A percentile compares a stretch with the other conserved stretches of the same genome.
Evolutionary conservation across 2,113 vertebrate genomes (phyloP).

Genomic region (Hypanus sabinus): DNA sequence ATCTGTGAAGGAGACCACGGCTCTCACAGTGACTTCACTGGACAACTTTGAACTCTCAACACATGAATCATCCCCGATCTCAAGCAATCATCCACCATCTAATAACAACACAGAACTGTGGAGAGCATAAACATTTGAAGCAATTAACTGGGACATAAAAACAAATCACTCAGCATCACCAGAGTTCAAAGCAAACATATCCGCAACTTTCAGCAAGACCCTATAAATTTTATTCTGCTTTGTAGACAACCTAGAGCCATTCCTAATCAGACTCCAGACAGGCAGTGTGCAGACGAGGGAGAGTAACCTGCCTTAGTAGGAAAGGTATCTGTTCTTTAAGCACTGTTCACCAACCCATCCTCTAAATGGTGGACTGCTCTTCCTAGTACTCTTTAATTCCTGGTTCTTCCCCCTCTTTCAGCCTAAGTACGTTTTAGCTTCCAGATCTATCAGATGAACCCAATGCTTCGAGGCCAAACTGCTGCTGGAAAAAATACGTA

Average conservation of each 20-base stretch:
- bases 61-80: too few species aligned
- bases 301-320: background rate
- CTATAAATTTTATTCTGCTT: background rate
- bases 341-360: too few species aligned
- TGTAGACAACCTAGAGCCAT: background rate
- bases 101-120: background rate
- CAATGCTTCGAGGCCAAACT: background rate
- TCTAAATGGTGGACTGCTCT: too few species aligned
- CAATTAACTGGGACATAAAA: background rate
- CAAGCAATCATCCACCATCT: too few species aligned
- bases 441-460: background rate
- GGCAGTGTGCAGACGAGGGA: background rate
- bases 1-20: too few species aligned
- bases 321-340: background rate
- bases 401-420: too few species aligned
- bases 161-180: background rate
- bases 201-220: background rate
- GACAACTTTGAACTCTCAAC: too few species aligned
- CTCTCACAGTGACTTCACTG: too few species aligned
- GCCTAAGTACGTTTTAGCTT: background rate
- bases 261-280: background rate
- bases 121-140: background rate
- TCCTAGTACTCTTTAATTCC: too few species aligned
- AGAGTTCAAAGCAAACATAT: background rate
- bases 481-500: background rate